These are phyloP conservation scores for Percina caprodes DNA, from an alignment of 2,113 vertebrate genomes.

Conservation along the genomic window DNA sequence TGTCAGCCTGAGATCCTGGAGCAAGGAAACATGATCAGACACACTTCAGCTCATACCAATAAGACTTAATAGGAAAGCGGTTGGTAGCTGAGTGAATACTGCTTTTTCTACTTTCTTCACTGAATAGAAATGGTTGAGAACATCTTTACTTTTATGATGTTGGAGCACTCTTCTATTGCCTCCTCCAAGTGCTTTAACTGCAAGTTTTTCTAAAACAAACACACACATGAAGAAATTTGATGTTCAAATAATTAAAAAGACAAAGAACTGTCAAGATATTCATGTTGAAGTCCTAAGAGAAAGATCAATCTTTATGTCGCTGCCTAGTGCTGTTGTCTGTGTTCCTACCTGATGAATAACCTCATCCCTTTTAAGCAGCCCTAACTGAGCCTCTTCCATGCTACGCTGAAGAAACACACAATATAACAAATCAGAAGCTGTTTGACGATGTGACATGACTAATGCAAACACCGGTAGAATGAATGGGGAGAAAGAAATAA, in stretches of 20 bases:
- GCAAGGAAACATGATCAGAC: constrained; percentile 26
- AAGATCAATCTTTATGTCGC: neutral
- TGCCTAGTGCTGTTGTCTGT: constrained; percentile 1
- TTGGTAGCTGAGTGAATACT: neutral
- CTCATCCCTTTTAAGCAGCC: constrained; percentile 59
- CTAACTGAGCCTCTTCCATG: constrained; percentile 57
- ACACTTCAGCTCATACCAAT: neutral
- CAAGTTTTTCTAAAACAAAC: constrained; percentile 56
- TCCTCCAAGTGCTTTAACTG: constrained; percentile 48
- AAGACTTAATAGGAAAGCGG: neutral
- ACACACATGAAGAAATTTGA: neutral
- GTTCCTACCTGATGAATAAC: constrained; percentile 63
- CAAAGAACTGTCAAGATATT: neutral
- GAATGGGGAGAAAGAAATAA: neutral
- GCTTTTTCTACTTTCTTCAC: neutral
- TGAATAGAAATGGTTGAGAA: neutral
- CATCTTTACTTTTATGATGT: constrained; percentile 61
- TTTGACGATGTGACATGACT: neutral
- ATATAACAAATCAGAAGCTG: neutral
- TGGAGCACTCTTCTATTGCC: constrained; percentile 54
- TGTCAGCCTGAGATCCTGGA: constrained; percentile 68
- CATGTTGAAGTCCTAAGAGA: neutral
- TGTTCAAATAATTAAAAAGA: neutral
- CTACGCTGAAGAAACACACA: constrained; percentile 46
- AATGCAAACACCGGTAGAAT: neutral